A percentile compares a stretch with the other conserved stretches of the same genome.
These are phyloP conservation scores for Tupiocoris notatus DNA, from an alignment of 2,888 invertebrate genomes.

Conservation along the genomic window DNA sequence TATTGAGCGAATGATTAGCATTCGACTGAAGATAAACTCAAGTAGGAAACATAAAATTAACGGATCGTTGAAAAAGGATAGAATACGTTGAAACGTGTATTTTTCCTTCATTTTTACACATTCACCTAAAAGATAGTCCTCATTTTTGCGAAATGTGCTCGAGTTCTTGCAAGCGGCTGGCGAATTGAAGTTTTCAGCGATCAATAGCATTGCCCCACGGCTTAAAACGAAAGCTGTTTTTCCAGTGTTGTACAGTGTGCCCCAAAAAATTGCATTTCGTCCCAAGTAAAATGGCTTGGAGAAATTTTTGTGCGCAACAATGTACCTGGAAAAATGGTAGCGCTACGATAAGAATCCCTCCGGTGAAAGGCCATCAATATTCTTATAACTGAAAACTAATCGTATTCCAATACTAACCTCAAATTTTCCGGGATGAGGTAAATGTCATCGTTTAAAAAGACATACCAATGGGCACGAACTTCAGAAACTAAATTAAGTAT, in stretches of 20 bases:
- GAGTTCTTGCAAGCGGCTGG: conserved; percentile 55
- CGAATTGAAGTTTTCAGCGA: conserved; percentile 55
- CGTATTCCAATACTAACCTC: conserved; percentile 52
- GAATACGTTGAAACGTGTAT: too few species aligned
- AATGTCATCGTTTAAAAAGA: conserved; percentile 60
- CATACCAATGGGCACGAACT: conserved; percentile 56
- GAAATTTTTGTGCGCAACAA: conserved; percentile 53
- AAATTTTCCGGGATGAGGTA: conserved; percentile 61
- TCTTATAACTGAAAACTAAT: not conserved
- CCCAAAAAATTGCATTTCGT: conserved; percentile 60
- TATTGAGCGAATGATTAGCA: too few species aligned
- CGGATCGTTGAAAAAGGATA: too few species aligned
- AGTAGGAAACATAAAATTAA: too few species aligned
- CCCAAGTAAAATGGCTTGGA: conserved; percentile 59
- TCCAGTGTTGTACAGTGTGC: conserved; percentile 58
- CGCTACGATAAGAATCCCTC: too few species aligned
- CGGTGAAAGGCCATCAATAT: too few species aligned
- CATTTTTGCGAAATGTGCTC: conserved; percentile 59
- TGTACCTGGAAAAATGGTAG: conserved; percentile 52
- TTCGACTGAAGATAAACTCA: too few species aligned
- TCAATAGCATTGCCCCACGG: conserved; percentile 54
- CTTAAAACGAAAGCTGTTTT: conserved; percentile 61
- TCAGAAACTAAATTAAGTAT: conserved; percentile 54
- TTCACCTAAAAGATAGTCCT: conserved; percentile 61
- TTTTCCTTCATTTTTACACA: too few species aligned